Percentiles rank a stretch among this genome's conserved stretches.
phyloP scores from a whole-genome alignment of 92 coral and sea anemone species.

The Actinernus sp. region DNA sequence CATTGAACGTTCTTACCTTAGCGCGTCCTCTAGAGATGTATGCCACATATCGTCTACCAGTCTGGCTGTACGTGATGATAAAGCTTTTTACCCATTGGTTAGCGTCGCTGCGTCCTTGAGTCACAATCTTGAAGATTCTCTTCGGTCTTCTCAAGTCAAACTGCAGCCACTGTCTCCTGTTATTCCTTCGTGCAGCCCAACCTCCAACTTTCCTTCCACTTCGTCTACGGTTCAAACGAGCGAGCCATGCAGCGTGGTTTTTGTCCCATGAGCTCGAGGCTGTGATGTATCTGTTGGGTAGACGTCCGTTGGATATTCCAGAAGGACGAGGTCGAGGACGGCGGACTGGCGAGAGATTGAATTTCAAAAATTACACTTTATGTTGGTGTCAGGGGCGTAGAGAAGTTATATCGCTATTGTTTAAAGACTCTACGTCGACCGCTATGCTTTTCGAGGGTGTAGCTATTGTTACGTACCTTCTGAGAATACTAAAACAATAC shows the following conservation, averaged over 20 bases:
- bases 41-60: constrained; percentile 43
- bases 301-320: constrained; percentile 70
- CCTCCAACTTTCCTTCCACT: constrained; percentile 72
- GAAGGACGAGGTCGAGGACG: constrained; percentile 32
- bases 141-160: constrained; percentile 47
- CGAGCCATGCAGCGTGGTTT: constrained; percentile 74
- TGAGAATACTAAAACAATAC: too few species aligned
- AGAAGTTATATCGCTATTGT: too few species aligned
- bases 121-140: constrained; percentile 58
- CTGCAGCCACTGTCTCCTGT: constrained; percentile 78
- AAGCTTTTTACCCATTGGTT: constrained; percentile 75
- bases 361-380: too few species aligned
- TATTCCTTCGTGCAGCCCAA: constrained; percentile 73
- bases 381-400: too few species aligned
- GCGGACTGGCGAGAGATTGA: too few species aligned
- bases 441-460: too few species aligned
- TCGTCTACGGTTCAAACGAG: constrained; percentile 62
- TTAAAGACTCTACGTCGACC: too few species aligned
- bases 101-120: constrained; percentile 76
- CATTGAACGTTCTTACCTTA: too few species aligned
- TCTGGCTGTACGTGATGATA: constrained; percentile 67
- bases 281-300: constrained; percentile 61
- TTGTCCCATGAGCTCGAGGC: constrained; percentile 73
- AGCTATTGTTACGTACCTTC: too few species aligned
- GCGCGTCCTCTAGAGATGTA: constrained; percentile 44